Base-by-base conservation (phyloP, 1,140 invertebrate species). In the Harlomillsia oculata region DNA sequence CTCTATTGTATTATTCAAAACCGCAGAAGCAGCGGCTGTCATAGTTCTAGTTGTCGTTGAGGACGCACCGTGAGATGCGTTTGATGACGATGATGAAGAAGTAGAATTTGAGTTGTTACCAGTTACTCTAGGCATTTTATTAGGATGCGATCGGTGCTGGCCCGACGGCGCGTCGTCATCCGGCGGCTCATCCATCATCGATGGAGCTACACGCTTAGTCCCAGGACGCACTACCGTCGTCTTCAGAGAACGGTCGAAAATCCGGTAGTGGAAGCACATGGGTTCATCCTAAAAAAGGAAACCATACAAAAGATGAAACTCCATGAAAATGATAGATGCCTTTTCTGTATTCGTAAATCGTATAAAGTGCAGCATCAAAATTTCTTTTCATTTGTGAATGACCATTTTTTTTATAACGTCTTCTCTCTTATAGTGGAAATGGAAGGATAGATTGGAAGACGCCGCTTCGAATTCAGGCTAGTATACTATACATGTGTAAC, bases 261-360 rank as follows among this genome's bases (percentile, higher is more conserved):
- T 70, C 32, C 70, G 68, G 56, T 75, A 77, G 55, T 67, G 68
- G 56, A 77, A 72, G 26, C 70, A 67, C 74, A 77, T 75, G 0
- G 74, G 75, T 36, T 69, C 63, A 26, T 67, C 69, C 74, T 76
- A 64, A 32, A 43, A 54, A 45, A n/a, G n/a, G n/a, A n/a, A n/a
- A n/a, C n/a, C n/a, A n/a, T n/a, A n/a, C n/a, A n/a, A n/a, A n/a
- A n/a, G n/a, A n/a, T n/a, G n/a, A n/a, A n/a, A n/a, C n/a, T n/a
- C n/a, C n/a, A n/a, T n/a, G n/a, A n/a, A n/a, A n/a, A n/a, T n/a
- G n/a, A n/a, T n/a, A n/a, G n/a, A n/a, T n/a, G n/a, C n/a, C n/a
- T n/a, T n/a, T n/a, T n/a, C n/a, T n/a, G n/a, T n/a, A n/a, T n/a
- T n/a, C n/a, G n/a, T n/a, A n/a, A n/a, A n/a, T n/a, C n/a, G n/a